phyloP scores from a whole-genome alignment of 2,888 invertebrate species.

The Lycophotia porphyrea region DNA sequence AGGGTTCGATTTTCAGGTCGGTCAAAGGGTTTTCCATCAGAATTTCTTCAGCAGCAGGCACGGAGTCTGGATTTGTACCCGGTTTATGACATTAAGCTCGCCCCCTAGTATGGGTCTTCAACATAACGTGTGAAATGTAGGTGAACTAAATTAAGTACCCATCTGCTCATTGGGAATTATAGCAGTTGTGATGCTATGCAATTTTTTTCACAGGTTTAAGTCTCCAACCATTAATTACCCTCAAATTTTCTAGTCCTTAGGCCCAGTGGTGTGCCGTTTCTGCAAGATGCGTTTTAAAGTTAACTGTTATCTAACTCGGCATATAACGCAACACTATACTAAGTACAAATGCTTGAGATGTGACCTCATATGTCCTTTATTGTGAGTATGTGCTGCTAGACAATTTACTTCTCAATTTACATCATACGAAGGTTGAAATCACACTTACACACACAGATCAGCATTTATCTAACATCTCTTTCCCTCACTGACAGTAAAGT shows the following conservation, averaged over 20 bases:
- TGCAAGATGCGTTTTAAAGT: constrained; percentile 79
- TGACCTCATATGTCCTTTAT: constrained; percentile 70
- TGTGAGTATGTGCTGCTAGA: constrained; percentile 53
- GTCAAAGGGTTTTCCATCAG: background rate
- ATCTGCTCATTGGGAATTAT: background rate
- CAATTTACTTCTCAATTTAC: background rate
- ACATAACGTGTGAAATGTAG: background rate
- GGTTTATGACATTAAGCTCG: background rate
- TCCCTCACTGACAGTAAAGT: background rate
- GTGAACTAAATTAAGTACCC: background rate
- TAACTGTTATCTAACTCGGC: constrained; percentile 75
- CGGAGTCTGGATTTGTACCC: background rate
- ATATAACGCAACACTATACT: constrained; percentile 77
- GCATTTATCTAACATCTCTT: background rate
- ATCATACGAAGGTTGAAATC: background rate
- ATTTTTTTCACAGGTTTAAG: background rate
- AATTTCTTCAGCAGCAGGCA: background rate
- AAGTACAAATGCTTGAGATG: constrained; percentile 74
- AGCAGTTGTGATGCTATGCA: background rate
- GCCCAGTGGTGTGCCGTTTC: constrained; percentile 76
- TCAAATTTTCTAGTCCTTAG: constrained; percentile 67
- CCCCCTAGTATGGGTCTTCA: background rate
- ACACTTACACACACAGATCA: background rate
- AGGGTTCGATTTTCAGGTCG: background rate
- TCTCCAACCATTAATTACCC: background rate